Evolutionary conservation across 92 coral and sea anemone genomes (phyloP).

Genomic region (Porites lobata): DNA sequence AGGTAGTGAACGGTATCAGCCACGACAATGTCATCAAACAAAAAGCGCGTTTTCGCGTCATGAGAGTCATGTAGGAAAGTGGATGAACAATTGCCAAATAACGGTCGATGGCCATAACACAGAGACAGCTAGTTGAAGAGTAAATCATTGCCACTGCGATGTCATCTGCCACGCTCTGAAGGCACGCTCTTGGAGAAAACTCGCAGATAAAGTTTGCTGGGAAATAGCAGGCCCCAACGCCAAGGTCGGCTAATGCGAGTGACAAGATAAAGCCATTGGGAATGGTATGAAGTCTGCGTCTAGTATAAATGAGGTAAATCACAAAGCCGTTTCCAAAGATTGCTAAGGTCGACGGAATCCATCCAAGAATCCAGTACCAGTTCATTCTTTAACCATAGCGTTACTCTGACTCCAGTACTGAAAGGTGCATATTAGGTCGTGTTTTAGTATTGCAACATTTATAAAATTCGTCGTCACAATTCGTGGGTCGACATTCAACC

Average conservation of each 20-base stretch:
- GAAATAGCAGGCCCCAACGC: constrained; percentile 73
- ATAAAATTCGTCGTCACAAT: too few relatives aligned
- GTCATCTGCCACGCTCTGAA: constrained; percentile 16
- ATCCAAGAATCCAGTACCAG: constrained; percentile 77
- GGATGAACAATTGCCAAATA: constrained; percentile 81
- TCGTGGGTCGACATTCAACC: too few relatives aligned
- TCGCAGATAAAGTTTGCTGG: constrained; percentile 74
- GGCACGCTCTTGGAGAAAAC: neutral
- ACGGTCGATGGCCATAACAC: constrained; percentile 78
- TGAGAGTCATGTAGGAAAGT: constrained; percentile 50
- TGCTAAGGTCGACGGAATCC: constrained; percentile 66
- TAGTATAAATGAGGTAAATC: constrained; percentile 60
- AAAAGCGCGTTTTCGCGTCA: constrained; percentile 45
- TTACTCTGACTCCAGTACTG: too few relatives aligned
- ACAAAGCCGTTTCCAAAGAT: constrained; percentile 81
- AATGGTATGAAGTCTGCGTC: constrained; percentile 60
- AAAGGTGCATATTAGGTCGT: too few relatives aligned
- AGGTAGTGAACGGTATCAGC: constrained; percentile 16
- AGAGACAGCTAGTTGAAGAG: constrained; percentile 72
- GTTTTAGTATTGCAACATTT: too few relatives aligned
- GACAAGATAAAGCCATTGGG: constrained; percentile 77
- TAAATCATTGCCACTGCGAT: constrained; percentile 59
- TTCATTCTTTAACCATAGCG: neutral
- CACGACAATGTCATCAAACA: constrained; percentile 30
- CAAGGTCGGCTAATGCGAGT: constrained; percentile 77